Percentiles rank a stretch among this genome's conserved stretches.
These are phyloP conservation scores for Otus scops DNA, from an alignment of 2,797 vertebrate species.

Conservation along the genomic window DNA sequence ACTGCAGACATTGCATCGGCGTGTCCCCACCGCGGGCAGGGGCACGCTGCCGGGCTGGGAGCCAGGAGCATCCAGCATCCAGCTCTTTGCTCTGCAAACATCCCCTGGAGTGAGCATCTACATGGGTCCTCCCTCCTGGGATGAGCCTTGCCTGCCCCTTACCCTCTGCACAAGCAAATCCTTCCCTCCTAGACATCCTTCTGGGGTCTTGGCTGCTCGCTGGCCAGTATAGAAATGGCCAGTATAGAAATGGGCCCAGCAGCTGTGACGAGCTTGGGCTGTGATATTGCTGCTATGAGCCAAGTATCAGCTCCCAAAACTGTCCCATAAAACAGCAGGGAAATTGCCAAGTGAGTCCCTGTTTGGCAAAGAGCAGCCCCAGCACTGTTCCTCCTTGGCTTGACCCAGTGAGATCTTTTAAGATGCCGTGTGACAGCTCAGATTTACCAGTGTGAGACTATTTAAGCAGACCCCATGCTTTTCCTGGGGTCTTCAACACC, in stretches of 20 bases:
- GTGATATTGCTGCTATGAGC: neutral
- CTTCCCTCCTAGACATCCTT: neutral
- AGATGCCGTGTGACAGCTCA: fast-evolving
- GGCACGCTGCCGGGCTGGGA: neutral
- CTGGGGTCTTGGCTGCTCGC: neutral
- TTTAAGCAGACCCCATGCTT: neutral
- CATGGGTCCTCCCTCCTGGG: neutral
- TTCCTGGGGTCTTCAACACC: neutral
- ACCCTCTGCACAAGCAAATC: neutral
- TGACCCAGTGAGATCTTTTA: neutral
- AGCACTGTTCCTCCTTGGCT: neutral
- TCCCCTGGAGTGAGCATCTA: neutral
- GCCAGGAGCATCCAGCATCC: neutral
- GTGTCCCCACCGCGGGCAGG: neutral
- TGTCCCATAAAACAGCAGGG: neutral
- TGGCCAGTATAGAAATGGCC: neutral
- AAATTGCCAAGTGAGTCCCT: neutral
- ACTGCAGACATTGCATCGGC: fast-evolving
- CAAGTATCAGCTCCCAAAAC: neutral
- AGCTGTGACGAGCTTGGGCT: neutral
- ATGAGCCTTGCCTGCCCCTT: neutral
- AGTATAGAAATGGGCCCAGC: neutral
- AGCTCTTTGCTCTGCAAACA: neutral
- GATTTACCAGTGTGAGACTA: neutral
- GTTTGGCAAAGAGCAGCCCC: neutral